A percentile compares a stretch with the other conserved stretches of the same genome.
Evolutionary conservation across 2,797 vertebrate species (phyloP).

Genomic region (Valencia hispanica): DNA sequence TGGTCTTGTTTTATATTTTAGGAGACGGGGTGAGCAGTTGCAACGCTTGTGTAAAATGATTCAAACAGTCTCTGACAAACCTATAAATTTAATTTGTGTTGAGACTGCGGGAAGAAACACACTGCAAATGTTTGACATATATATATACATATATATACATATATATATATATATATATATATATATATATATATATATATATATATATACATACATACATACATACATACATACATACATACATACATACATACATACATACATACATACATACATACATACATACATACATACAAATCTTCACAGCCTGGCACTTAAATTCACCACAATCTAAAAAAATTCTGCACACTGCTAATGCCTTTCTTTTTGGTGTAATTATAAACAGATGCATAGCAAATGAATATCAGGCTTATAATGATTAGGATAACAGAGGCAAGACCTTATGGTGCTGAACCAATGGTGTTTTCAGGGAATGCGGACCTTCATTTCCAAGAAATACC

Average conservation of each 20-base stretch:
- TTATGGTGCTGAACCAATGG: conserved; percentile 42
- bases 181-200: no score
- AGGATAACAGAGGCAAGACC: conserved; percentile 49
- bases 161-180: neutral
- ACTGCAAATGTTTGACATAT: neutral
- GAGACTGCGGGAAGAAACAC: neutral
- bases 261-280: neutral
- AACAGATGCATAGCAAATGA: conserved; percentile 58
- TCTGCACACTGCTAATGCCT: conserved; percentile 18
- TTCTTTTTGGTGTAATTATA: conserved; percentile 47
- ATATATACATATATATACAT: neutral
- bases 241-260: neutral
- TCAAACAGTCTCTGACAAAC: neutral
- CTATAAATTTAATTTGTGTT: neutral
- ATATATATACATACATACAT: neutral
- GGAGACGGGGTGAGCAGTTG: neutral
- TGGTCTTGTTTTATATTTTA: neutral
- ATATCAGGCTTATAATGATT: conserved; percentile 58
- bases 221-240: neutral
- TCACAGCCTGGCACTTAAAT: conserved; percentile 15
- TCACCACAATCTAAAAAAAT: conserved; percentile 11
- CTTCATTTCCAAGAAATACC: conserved; percentile 27
- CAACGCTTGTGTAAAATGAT: neutral
- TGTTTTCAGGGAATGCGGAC: conserved; percentile 42
- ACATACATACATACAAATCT: neutral